A percentile compares a stretch with the other conserved stretches of the same genome.
phyloP scores from a whole-genome alignment of 2,888 invertebrate species.

The Alloplasta piceator region DNA sequence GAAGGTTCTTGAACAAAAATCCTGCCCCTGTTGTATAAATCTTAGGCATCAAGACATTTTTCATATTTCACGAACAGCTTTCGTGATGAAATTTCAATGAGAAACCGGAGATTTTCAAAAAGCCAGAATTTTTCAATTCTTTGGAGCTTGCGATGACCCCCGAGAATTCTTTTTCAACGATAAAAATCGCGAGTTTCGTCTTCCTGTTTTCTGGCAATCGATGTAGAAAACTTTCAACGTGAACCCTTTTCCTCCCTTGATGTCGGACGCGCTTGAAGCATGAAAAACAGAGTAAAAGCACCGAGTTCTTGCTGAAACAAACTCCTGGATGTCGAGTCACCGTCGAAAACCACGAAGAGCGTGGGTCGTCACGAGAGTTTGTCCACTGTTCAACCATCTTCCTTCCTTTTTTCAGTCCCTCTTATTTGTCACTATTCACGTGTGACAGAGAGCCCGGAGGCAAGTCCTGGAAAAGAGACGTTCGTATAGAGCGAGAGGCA shows the following conservation, averaged over 20 bases:
- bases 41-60: slow-evolving; percentile 44
- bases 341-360: slow-evolving; percentile 66
- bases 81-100: no score
- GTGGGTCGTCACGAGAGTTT: slow-evolving; percentile 77
- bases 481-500: slow-evolving; percentile 71
- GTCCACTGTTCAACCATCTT: slow-evolving; percentile 42
- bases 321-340: slow-evolving; percentile 71
- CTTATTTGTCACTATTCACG: slow-evolving; percentile 40
- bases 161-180: no score
- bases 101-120: no score
- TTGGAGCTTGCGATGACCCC: no score
- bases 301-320: slow-evolving; percentile 79
- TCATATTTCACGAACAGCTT: background rate
- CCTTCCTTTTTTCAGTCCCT: slow-evolving; percentile 8
- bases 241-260: slow-evolving; percentile 11
- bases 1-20: slow-evolving; percentile 26
- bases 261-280: slow-evolving; percentile 35
- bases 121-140: no score
- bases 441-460: slow-evolving; percentile 15
- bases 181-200: no score
- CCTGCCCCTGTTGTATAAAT: slow-evolving; percentile 30
- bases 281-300: slow-evolving; percentile 61
- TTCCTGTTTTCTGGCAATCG: no score
- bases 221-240: slow-evolving; percentile 1
- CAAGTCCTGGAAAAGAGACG: slow-evolving; percentile 51